Evolutionary conservation across 2,888 invertebrate species (phyloP).

Genomic region (Drosophila fungiperda): DNA sequence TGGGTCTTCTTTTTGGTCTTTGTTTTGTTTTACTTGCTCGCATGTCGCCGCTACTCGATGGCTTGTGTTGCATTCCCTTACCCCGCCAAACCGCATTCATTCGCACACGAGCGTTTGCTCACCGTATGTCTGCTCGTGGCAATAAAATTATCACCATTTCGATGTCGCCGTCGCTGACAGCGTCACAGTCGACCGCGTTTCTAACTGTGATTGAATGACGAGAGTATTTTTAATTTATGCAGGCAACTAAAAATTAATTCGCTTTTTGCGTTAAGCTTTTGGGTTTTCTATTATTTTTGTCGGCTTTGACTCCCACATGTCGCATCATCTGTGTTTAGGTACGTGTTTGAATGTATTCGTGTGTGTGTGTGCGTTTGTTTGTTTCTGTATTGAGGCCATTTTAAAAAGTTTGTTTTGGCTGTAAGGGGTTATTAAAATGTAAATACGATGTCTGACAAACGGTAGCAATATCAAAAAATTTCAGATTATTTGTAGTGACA

Average conservation of each 20-base stretch:
- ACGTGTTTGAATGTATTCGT: constrained; percentile 1
- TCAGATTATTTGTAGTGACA: constrained; percentile 51
- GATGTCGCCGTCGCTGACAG: constrained; percentile 19
- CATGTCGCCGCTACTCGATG: constrained; percentile 21
- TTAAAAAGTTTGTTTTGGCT: constrained; percentile 53
- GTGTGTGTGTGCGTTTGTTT: not conserved
- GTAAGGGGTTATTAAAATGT: constrained; percentile 40
- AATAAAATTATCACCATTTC: constrained; percentile 67
- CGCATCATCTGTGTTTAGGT: not conserved
- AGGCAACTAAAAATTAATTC: constrained; percentile 67
- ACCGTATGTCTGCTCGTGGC: constrained; percentile 59
- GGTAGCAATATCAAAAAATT: constrained; percentile 55
- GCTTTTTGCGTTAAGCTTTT: constrained; percentile 43
- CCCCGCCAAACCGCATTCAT: not conserved
- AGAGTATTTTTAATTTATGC: constrained; percentile 70
- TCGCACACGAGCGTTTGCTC: constrained; percentile 1
- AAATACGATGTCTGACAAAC: constrained; percentile 54
- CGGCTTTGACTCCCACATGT: constrained; percentile 50
- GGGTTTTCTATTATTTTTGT: constrained; percentile 25
- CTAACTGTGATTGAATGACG: constrained; percentile 64
- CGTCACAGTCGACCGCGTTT: constrained; percentile 15
- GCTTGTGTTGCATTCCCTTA: constrained; percentile 15
- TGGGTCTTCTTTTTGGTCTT: constrained; percentile 26
- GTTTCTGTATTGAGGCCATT: constrained; percentile 23
- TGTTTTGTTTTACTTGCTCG: constrained; percentile 27